phyloP scores from a whole-genome alignment of 2,888 invertebrate species.

The Anthophora plumipes region DNA sequence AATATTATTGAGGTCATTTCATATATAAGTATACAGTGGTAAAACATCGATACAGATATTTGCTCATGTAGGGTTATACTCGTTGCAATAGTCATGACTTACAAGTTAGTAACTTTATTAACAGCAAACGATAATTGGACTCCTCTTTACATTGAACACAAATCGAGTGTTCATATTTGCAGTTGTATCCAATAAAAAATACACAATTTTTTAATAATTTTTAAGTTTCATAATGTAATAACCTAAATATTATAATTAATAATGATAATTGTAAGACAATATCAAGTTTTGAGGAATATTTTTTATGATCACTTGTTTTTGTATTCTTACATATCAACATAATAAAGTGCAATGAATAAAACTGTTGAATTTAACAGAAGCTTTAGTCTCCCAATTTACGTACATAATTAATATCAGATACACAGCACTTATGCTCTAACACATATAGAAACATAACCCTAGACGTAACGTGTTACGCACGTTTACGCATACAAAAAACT shows the following conservation, averaged over 20 bases:
- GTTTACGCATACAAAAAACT: constrained; percentile 22
- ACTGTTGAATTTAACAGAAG: constrained; percentile 37
- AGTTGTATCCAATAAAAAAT: constrained; percentile 17
- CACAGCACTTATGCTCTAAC: constrained; percentile 39
- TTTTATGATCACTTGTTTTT: constrained; percentile 14
- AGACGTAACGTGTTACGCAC: constrained; percentile 32
- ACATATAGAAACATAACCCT: constrained; percentile 46
- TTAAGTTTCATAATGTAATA: constrained; percentile 68
- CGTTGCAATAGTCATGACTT: constrained; percentile 17
- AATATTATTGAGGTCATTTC: constrained; percentile 32
- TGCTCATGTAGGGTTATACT: constrained; percentile 36
- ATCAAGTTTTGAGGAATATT: background rate
- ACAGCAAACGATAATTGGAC: constrained; percentile 25
- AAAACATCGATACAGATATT: constrained; percentile 22
- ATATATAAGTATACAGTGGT: constrained; percentile 16
- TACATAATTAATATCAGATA: constrained; percentile 58
- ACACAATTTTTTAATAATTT: constrained; percentile 46
- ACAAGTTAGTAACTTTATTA: constrained; percentile 22
- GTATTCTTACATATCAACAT: constrained; percentile 23
- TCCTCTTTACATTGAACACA: constrained; percentile 16
- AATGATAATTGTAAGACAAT: constrained; percentile 83
- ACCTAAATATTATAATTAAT: constrained; percentile 53
- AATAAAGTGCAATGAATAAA: constrained; percentile 32
- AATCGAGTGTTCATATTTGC: constrained; percentile 21
- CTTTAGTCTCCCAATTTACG: constrained; percentile 43